Percentiles rank a stretch among this genome's conserved stretches.
Conservation (phyloP, 2,113 vertebrate genomes). For the Oplegnathus fasciatus region DNA sequence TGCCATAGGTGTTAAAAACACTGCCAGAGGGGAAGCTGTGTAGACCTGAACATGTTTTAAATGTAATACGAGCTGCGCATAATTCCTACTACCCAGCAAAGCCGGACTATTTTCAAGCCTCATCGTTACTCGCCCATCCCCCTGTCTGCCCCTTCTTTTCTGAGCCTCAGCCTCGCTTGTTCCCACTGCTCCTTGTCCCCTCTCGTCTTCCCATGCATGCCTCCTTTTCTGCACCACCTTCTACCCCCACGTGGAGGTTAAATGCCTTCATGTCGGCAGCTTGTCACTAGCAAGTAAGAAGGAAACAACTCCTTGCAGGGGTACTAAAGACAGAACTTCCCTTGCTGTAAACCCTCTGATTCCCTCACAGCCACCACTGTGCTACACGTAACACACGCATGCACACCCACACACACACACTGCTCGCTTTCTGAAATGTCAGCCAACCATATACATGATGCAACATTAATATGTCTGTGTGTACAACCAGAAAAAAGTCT, state of each 20-base stretch:
- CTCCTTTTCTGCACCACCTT: constrained; percentile 35
- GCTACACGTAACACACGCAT: constrained; percentile 5
- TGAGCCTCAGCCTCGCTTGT: neutral
- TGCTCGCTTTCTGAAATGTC: neutral
- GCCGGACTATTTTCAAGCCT: constrained; percentile 56
- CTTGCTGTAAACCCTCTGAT: constrained; percentile 33
- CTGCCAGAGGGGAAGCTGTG: constrained; percentile 52
- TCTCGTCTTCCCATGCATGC: constrained; percentile 21
- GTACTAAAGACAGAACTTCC: constrained; percentile 21
- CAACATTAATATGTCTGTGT: constrained; percentile 26
- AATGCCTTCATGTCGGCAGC: constrained; percentile 60
- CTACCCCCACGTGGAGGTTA: constrained; percentile 56
- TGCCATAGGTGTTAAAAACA: constrained; percentile 60
- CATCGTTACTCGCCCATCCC: constrained; percentile 50
- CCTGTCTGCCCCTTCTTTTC: constrained; percentile 19
- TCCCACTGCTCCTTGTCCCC: constrained; percentile 21
- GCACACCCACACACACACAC: constrained; percentile 11
- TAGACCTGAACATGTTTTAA: constrained; percentile 64
- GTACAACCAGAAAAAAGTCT: constrained; percentile 13
- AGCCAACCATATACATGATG: constrained; percentile 15
- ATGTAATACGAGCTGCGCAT: constrained; percentile 68
- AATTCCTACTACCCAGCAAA: constrained; percentile 53
- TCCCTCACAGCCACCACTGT: constrained; percentile 6
- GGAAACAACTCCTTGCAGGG: constrained; percentile 59
- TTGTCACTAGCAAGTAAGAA: constrained; percentile 64